Evolutionary conservation across 2,113 vertebrate genomes (phyloP).

Genomic region (Tringa solitaria): DNA sequence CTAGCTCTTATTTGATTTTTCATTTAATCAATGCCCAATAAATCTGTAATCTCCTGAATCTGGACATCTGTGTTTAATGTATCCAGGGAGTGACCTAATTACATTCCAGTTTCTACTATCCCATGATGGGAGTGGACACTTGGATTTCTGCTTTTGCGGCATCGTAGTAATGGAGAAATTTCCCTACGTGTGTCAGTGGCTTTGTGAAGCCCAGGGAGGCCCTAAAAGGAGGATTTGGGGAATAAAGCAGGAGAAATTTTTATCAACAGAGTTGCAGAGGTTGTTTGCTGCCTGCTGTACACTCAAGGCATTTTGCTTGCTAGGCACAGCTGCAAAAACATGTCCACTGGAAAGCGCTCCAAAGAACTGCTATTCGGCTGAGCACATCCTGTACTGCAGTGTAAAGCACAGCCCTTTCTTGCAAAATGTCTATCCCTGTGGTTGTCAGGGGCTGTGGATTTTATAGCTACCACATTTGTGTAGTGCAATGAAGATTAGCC

Average conservation of each 20-base stretch:
- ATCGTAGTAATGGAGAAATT: not conserved
- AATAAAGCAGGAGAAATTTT: not conserved
- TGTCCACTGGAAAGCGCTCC: not conserved
- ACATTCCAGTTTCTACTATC: not conserved
- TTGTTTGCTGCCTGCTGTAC: not conserved
- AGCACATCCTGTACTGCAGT: not conserved
- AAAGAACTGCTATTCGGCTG: not conserved
- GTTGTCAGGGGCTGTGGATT: not conserved
- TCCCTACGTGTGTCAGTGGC: not conserved
- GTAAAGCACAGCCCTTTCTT: not conserved
- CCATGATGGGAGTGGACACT: not conserved
- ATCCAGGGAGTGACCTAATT: constrained; percentile 20
- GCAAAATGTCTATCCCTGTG: fast-evolving
- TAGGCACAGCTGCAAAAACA: not conserved
- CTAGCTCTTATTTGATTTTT: not conserved
- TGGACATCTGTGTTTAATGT: constrained; percentile 11
- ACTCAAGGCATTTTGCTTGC: not conserved
- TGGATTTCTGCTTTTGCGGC: not conserved
- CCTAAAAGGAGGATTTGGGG: not conserved
- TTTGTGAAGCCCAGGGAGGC: not conserved
- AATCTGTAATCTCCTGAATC: constrained; percentile 34
- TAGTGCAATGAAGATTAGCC: not conserved
- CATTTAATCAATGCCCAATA: constrained; percentile 49
- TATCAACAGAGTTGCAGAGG: not conserved
- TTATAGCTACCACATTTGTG: not conserved